These are phyloP conservation scores for Odontocerum albicorne DNA, from an alignment of 2,888 invertebrate species.

Conservation along the genomic window DNA sequence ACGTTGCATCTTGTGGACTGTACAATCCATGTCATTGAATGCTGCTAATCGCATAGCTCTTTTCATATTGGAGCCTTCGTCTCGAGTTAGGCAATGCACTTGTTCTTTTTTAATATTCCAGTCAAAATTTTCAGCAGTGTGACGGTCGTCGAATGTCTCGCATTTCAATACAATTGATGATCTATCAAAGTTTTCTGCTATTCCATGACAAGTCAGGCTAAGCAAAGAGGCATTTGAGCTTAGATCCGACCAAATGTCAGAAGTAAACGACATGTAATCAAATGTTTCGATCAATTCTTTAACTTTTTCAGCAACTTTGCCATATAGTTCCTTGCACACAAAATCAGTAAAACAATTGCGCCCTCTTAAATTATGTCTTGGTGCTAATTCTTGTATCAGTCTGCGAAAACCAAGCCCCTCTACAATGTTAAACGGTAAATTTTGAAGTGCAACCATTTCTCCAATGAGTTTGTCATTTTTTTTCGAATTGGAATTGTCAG, in stretches of 20 bases:
- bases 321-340: conserved; percentile 1
- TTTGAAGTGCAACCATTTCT: conserved; percentile 2
- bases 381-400: background rate
- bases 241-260: conserved; percentile 5
- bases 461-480: background rate
- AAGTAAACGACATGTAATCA: background rate
- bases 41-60: background rate
- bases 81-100: background rate
- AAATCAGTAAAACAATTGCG: conserved; percentile 3
- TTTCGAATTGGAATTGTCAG: background rate
- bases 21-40: conserved; percentile 2
- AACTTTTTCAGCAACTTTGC: conserved; percentile 1
- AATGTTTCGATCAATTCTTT: background rate
- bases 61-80: conserved; percentile 3
- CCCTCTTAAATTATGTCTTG: background rate
- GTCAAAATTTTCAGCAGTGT: background rate
- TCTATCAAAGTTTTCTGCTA: background rate
- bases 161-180: background rate
- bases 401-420: conserved; percentile 1
- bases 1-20: background rate
- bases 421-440: conserved; percentile 4
- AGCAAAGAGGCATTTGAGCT: background rate
- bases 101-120: background rate
- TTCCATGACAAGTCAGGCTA: conserved; percentile 3
- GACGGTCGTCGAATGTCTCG: background rate